Evolutionary conservation across 2,113 vertebrate genomes (phyloP), one percentile per base, ranked within the genome.

Genomic region (Sinocyclocheilus maitianheensis): DNA sequence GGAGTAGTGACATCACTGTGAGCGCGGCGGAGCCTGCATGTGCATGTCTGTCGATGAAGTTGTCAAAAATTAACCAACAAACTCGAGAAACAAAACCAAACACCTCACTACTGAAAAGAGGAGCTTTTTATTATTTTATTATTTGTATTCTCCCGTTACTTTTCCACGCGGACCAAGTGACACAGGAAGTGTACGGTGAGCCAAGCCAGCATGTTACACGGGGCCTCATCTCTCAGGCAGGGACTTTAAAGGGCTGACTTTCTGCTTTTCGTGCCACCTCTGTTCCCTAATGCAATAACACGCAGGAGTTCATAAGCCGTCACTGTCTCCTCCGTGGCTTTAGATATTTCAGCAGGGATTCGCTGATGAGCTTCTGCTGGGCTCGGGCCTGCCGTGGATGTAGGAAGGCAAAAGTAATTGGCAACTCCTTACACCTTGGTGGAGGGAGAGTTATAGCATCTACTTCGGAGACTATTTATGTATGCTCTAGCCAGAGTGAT

Each of bases 241-340:
- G 97, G 96, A 98, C 96, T 95, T 94, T 91, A 95, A 99, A 99
- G 98, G 98, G 98, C 97, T 99, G 97, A 97, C 96, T 96, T 96
- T 95, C 30, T 94, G 94, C 96, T 87, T 86, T 77, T 88, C 94
- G 13, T 94, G 95, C 91, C 92, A 92, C 96, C 92, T 91, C 85
- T 87, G 96, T 95, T 96, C 96, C 96, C 95, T 94, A 97, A 97
- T 96, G 97, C 97, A 98, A 99, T 97, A 97, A 97, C 91, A 91
- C 90, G 92, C 94, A 92, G 94, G 95, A 96, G 95, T 95, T 95
- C 92, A 89, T 86, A 92, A 90, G 89, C 90, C 51, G 7, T 55
- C 16, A 6, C 22, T n/a, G 20, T 26, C 40, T 37, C 60, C 60
- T 77, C 72, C 18, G 14, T 81, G 77, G 22, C 58, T 81, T 34